Conservation (phyloP, 2,113 vertebrate genomes). For the Puffinus mauretanicus region DNA sequence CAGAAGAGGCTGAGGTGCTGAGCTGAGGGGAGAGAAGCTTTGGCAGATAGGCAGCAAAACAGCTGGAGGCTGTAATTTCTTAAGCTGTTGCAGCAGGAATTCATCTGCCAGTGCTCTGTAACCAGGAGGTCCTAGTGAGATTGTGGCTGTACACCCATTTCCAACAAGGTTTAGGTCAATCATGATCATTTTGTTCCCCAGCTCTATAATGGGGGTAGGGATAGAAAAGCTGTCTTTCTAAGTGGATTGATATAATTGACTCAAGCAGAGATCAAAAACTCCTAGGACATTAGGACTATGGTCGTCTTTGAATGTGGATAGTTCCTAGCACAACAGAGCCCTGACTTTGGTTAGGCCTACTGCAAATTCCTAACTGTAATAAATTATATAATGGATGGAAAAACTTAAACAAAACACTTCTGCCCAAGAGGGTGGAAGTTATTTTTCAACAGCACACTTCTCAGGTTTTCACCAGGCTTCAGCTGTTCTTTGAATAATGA, state of each 20-base stretch:
- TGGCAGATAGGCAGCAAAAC: background rate
- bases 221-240: background rate
- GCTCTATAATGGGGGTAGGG: background rate
- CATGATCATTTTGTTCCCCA: background rate
- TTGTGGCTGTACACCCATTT: background rate
- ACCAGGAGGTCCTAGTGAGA: background rate
- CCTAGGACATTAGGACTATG: background rate
- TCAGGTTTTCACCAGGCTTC: slow-evolving; percentile 2
- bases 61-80: background rate
- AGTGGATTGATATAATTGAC: slow-evolving; percentile 11
- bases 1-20: background rate
- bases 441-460: slow-evolving; percentile 14
- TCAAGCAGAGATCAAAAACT: slow-evolving; percentile 12
- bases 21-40: background rate
- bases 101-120: background rate
- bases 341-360: background rate
- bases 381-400: background rate
- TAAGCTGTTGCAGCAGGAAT: background rate
- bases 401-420: slow-evolving; percentile 12
- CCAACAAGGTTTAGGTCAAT: background rate
- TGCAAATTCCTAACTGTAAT: background rate
- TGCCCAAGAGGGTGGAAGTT: background rate
- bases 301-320: background rate
- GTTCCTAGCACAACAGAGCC: background rate
- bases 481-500: slow-evolving; percentile 15